A percentile compares a stretch with the other conserved stretches of the same genome.
These are phyloP conservation scores for Lasiommata megera DNA, from an alignment of 2,888 invertebrate species.

Conservation along the genomic window DNA sequence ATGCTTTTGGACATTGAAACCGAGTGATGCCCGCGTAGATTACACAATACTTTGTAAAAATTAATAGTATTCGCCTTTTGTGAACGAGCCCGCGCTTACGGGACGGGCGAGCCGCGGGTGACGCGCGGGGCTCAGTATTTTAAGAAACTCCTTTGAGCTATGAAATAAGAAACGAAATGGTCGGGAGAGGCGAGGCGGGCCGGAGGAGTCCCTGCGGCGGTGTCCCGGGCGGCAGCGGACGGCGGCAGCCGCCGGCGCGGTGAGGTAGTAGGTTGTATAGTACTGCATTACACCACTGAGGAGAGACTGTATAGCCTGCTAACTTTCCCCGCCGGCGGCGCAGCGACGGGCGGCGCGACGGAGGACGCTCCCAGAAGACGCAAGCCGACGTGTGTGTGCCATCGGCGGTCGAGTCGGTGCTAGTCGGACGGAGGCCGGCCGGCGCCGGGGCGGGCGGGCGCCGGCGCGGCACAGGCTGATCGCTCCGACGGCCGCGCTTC, in stretches of 20 bases:
- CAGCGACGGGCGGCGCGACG: conserved; percentile 30
- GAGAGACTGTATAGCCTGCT: conserved; percentile 98
- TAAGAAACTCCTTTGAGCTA: too few relatives aligned
- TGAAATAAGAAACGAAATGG: too few relatives aligned
- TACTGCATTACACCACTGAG: conserved; percentile 94
- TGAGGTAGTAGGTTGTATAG: conserved; percentile 99
- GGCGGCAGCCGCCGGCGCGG: conserved; percentile 77
- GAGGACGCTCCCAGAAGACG: conserved; percentile 11
- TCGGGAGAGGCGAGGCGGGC: too few relatives aligned
- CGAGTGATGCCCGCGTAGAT: too few relatives aligned
- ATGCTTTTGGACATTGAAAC: too few relatives aligned
- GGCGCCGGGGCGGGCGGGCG: not conserved
- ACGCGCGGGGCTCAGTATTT: too few relatives aligned
- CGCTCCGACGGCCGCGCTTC: not conserved
- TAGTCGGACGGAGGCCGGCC: conserved; percentile 7
- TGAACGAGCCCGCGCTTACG: too few relatives aligned
- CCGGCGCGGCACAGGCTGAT: not conserved
- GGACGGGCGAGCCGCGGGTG: too few relatives aligned
- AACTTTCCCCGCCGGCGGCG: conserved; percentile 90
- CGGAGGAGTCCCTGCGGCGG: too few relatives aligned
- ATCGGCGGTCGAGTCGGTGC: not conserved
- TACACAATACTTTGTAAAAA: too few relatives aligned
- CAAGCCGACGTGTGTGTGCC: not conserved
- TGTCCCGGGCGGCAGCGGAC: too few relatives aligned
- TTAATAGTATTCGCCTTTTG: too few relatives aligned